Conservation (phyloP, 2,113 vertebrate genomes). For the Lampris incognitus region DNA sequence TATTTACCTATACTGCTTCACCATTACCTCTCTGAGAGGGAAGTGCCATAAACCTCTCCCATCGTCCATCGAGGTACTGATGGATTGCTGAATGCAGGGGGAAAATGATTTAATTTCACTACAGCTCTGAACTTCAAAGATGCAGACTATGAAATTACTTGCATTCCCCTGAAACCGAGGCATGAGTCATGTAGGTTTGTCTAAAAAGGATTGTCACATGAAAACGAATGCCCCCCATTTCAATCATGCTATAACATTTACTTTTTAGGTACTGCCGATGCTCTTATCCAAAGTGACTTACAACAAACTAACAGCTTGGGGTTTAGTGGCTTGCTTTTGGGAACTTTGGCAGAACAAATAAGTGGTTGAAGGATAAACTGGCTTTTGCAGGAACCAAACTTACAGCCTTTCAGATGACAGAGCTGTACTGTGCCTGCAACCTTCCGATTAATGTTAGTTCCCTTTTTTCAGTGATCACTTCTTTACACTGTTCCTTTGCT, state of each 20-base stretch:
- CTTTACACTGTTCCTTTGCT: too few species aligned
- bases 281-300: not conserved
- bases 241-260: not conserved
- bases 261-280: not conserved
- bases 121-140: conserved; percentile 30
- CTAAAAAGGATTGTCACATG: not conserved
- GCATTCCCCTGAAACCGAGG: not conserved
- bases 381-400: too few species aligned
- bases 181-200: not conserved
- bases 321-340: not conserved
- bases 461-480: too few species aligned
- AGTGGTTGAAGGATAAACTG: too few species aligned
- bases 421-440: too few species aligned
- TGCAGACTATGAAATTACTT: conserved; percentile 3
- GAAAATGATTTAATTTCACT: not conserved
- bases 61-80: not conserved
- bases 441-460: too few species aligned
- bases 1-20: conserved; percentile 21
- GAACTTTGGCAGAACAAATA: not conserved
- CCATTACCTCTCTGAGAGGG: conserved; percentile 5
- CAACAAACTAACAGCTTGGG: not conserved
- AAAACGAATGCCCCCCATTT: conserved; percentile 14
- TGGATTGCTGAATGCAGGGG: conserved; percentile 9
- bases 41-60: conserved; percentile 5
- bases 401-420: too few species aligned